Evolutionary conservation across 2,113 vertebrate genomes (phyloP), one percentile per base, ranked within the genome.

Genomic region (Pseudopodoces humilis): DNA sequence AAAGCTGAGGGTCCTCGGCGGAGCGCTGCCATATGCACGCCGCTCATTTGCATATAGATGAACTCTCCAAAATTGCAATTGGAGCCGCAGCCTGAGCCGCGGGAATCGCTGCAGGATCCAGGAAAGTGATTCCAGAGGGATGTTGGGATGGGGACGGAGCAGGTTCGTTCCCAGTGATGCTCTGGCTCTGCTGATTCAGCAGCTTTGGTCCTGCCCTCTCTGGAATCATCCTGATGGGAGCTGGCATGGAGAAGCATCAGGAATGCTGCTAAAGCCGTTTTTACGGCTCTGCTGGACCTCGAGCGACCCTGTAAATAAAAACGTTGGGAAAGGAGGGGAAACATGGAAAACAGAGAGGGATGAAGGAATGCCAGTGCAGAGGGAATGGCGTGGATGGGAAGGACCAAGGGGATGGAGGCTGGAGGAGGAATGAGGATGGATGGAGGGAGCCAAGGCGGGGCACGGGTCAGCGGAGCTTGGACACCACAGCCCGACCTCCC

Each of bases 1-100:
- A 96, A 95, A 97, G 92, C 83, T 3, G 12, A 76, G 90, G 83
- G 86, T 44, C 92, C 86, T 85, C 21, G 50, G 76, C 69, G 15
- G 37, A 68, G 80, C 24, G 11, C 16, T 68, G 17, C 80, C 86
- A 41, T 70, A 16, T 70, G 83, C 80, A 5, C 22, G 2, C 46
- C 22, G 39, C 59, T 91, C 86, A n/a, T 95, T 95, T 88, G 15
- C 83, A 91, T 86, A 21, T 2, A 43, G 75, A 74, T 87, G 17
- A 62, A 52, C 59, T 76, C 69, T 52, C 71, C 2, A 0, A 3
- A 55, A 35, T 44, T n/a, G 37, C 11, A 44, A 30, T 3, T 5
- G 33, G 63, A 27, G 65, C 62, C 14, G 47, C 30, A 24, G 21
- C 49, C 7, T 3, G 6, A 31, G 9, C 55, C 31, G 1, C 24